These are phyloP conservation scores for Antitype chi DNA, from an alignment of 2,888 invertebrate genomes.

Conservation along the genomic window DNA sequence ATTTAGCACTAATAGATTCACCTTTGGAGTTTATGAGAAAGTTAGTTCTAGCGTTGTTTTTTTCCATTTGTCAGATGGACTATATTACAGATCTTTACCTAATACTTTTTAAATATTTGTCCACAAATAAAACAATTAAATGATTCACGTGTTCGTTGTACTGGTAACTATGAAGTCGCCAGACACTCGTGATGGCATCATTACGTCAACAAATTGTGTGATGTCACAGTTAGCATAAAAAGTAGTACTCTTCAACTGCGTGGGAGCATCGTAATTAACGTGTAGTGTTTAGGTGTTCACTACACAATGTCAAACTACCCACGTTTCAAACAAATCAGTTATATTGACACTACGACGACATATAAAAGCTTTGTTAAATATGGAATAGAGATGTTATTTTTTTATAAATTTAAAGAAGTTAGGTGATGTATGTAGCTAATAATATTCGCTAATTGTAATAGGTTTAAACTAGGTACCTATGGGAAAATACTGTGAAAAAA, in stretches of 20 bases:
- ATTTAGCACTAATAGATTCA: no score
- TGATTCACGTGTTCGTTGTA: conserved; percentile 3
- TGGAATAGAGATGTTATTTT: not conserved
- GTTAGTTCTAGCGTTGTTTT: no score
- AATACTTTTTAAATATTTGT: not conserved
- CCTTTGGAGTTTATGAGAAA: no score
- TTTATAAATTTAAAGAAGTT: not conserved
- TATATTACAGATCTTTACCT: not conserved
- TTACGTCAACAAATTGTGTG: conserved; percentile 32
- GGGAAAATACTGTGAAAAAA: not conserved
- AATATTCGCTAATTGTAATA: not conserved
- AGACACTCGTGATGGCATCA: not conserved
- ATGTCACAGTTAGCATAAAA: conserved; percentile 37
- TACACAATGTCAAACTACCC: conserved; percentile 35
- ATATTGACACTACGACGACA: not conserved
- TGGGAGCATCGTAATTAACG: conserved; percentile 43
- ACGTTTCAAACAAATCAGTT: conserved; percentile 10
- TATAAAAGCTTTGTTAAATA: not conserved
- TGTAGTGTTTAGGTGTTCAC: conserved; percentile 26
- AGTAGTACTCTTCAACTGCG: conserved; percentile 30
- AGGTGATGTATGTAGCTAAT: not conserved
- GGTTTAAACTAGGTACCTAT: not conserved
- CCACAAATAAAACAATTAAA: not conserved
- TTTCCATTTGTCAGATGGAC: not conserved
- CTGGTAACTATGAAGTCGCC: not conserved